Base-by-base conservation (phyloP, 1,140 invertebrate genomes). In the Eciton burchellii region DNA sequence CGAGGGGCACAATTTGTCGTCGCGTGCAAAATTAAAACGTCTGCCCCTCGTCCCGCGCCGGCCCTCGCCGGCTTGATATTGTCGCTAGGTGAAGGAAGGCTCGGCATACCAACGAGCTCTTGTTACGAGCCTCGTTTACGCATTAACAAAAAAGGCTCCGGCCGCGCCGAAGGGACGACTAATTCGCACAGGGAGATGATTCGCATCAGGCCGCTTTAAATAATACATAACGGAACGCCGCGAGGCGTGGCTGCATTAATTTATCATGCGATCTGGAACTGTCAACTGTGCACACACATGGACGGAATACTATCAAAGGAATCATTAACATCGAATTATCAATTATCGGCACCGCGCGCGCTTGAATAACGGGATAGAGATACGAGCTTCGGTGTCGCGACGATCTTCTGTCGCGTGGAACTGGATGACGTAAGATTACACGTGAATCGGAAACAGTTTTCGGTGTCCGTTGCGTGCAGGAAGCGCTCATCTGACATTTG, bases 1-100 rank as follows among this genome's bases (percentile, higher is more conserved):
- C 71, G 83, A 88, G 85, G 85, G 81, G 19, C 82, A 84, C 84
- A 83, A 89, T 89, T 86, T 87, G 83, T 89, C 87, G 87, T 88
- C 76, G 81, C 77, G 84, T 87, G 84, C 66, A 77, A 88, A 88
- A 89, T 90, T 89, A 90, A 90, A 89, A 87, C 85, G 71, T 65
- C 6, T 35, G 2, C 85, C 57, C 49, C 63, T 57, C 59, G 45
- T 52, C 41, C 11, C n/a, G 41, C 26, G 41, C 62, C 35, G 35
- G 57, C 54, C 57, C 47, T 70, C 60, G 41, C 3, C 72, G 24
- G n/a, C n/a, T 70, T 70, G 74, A 77, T 66, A 68, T 83, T 47
- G 73, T 77, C 26, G 47, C 41, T 59, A 59, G 24, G 41, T 43
- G 66, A 41, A 45, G 45, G 41, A 73, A 73, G 54, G 68, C 52